Evolutionary conservation across 2,797 vertebrate species (phyloP).

Genomic region (Prunella strophiata): DNA sequence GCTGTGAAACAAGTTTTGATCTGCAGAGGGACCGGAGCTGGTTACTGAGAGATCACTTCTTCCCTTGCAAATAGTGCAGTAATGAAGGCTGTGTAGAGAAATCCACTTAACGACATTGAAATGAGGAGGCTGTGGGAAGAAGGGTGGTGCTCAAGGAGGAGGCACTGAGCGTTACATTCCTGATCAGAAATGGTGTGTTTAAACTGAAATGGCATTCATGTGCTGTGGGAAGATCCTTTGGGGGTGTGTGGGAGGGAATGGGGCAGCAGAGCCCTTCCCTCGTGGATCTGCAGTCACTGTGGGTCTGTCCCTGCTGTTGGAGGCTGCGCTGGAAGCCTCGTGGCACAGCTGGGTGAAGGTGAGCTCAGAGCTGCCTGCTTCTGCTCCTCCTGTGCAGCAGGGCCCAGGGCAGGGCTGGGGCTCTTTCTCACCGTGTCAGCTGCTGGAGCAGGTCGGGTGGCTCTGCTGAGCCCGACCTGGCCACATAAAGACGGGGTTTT

Average conservation of each 20-base stretch:
- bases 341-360: background rate
- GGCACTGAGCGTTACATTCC: background rate
- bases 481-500: background rate
- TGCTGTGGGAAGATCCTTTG: background rate
- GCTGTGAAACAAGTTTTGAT: background rate
- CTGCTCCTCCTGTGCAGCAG: background rate
- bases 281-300: fast-evolving
- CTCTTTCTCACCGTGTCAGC: background rate
- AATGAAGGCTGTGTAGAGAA: background rate
- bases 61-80: background rate
- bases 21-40: background rate
- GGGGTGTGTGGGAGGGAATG: background rate
- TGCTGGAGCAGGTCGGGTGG: slow-evolving; percentile 8
- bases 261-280: background rate
- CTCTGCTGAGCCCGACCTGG: background rate
- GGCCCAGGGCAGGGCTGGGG: background rate
- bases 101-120: background rate
- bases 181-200: background rate
- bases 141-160: slow-evolving; percentile 15
- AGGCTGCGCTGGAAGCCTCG: fast-evolving
- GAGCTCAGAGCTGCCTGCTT: background rate
- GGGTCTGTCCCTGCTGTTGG: fast-evolving
- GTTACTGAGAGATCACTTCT: background rate
- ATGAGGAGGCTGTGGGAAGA: slow-evolving; percentile 34
- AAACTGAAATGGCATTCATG: background rate